Percentiles rank a stretch among this genome's conserved stretches.
Conservation (phyloP, 2,797 vertebrate species). For the Varecia variegata region DNA sequence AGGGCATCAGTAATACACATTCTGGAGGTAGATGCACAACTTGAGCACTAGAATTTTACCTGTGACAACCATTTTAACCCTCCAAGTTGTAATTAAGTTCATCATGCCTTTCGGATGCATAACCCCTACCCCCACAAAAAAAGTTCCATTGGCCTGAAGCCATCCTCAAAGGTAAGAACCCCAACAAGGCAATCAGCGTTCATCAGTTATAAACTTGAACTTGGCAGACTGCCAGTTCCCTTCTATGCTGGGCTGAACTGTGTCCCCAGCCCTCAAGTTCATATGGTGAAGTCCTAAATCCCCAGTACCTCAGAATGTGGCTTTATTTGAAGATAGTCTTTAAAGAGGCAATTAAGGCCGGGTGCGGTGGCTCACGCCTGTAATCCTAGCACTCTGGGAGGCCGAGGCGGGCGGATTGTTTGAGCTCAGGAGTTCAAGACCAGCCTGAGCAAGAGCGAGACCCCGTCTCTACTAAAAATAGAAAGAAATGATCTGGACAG, state of each 20-base stretch:
- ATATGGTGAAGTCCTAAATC: not conserved
- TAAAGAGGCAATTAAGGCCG: not conserved
- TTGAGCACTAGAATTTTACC: not conserved
- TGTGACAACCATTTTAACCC: not conserved
- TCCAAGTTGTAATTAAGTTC: not conserved
- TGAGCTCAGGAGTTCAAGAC: too few relatives aligned
- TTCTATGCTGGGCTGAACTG: not conserved
- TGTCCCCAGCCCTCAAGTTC: not conserved
- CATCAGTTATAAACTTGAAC: not conserved
- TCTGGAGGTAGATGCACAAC: not conserved
- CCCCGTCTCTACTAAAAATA: too few relatives aligned
- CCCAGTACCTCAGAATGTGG: not conserved
- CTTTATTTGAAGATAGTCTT: not conserved
- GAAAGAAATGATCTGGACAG: too few relatives aligned
- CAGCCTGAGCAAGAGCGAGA: too few relatives aligned
- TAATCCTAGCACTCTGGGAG: too few relatives aligned
- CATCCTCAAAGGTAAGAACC: not conserved
- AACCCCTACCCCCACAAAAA: not conserved
- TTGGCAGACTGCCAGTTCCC: not conserved
- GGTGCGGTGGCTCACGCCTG: too few relatives aligned
- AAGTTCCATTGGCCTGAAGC: not conserved
- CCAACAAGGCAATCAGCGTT: not conserved
- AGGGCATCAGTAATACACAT: not conserved
- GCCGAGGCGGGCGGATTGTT: too few relatives aligned
- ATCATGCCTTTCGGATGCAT: not conserved